Base-by-base conservation (phyloP, 2,113 vertebrate species). In the Brachyhypopomus occidentalis region DNA sequence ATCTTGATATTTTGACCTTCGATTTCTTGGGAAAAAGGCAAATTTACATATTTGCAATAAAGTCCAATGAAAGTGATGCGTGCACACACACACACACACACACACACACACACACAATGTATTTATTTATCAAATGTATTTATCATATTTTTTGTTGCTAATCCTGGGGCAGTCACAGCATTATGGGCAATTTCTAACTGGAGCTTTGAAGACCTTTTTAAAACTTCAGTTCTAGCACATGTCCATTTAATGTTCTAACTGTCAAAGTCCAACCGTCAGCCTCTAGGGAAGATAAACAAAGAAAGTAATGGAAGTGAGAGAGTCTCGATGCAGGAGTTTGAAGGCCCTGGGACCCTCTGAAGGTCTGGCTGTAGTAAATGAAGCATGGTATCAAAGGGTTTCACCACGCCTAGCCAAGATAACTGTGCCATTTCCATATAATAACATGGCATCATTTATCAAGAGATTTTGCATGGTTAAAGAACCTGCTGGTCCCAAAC, bases 381-480 rank as follows among this genome's bases (percentile, higher is more conserved):
- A 59, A 48, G 60, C 52, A 20, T 81, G 70, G 52, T 36, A 75
- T 78, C 55, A 82, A 81, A 82, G 19, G 8, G 17, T 27, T 36
- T 48, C 17, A 6, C 41, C 7, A 34, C 11, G 66, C 72, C 66
- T 62, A 20, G 59, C 45, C 23, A 36, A 23, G 30, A 66, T 60
- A 74, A 63, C 75, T 69, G 55, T 81, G n/a, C 25, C 48, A 73
- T 73, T 77, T 78, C 59, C 41, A 0, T 78, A 67, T 77, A 80
- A 48, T 62, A 59, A 58, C 20, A 52, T 78, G 70, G 22, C 41
- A 38, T 62, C 6, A 69, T 75, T 79, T 62, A 63, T 55, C 38
- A 60, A 38, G 48, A 55, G 25, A 34, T 74, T 45, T 11, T 58
- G n/a, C 2, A 1, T 59, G 58, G 38, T 38, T 75, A 55, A 63